phyloP scores from a whole-genome alignment of 2,797 vertebrate species.

The Gadopsis marmoratus region DNA sequence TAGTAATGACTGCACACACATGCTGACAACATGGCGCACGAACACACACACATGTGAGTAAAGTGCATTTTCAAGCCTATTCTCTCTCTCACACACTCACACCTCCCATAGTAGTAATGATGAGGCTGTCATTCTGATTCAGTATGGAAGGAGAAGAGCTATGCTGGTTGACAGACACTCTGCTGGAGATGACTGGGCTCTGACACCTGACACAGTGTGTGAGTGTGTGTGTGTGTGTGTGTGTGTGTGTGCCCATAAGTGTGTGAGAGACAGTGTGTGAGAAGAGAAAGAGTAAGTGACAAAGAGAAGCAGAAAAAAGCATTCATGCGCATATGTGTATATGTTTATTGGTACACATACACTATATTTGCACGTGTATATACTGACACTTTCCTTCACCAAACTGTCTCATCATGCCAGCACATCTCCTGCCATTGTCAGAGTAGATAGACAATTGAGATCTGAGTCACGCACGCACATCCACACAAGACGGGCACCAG shows the following conservation, averaged over 20 bases:
- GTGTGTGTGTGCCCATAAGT: not conserved
- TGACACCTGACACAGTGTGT: slow-evolving; percentile 35
- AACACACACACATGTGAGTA: not conserved
- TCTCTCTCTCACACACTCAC: not conserved
- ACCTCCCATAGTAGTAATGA: slow-evolving; percentile 47
- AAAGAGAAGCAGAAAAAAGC: not conserved
- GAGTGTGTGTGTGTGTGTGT: slow-evolving; percentile 19
- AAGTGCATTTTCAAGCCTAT: not conserved
- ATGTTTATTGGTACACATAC: not conserved
- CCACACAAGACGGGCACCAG: slow-evolving; percentile 24
- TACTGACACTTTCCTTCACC: slow-evolving; percentile 12
- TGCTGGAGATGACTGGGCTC: slow-evolving; percentile 37
- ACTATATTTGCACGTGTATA: not conserved
- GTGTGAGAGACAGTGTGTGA: not conserved
- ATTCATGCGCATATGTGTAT: not conserved
- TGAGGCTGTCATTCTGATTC: slow-evolving; percentile 57
- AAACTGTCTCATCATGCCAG: slow-evolving; percentile 9
- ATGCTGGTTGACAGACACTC: slow-evolving; percentile 54
- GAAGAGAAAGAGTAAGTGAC: not conserved
- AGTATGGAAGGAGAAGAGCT: slow-evolving; percentile 32
- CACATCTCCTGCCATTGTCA: slow-evolving; percentile 22
- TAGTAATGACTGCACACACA: slow-evolving; percentile 44
- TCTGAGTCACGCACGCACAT: slow-evolving; percentile 17
- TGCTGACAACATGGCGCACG: not conserved
- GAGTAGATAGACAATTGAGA: slow-evolving; percentile 20